A percentile compares a stretch with the other conserved stretches of the same genome.
Evolutionary conservation across 2,888 invertebrate species (phyloP).

Genomic region (Pasiphila rectangulata): DNA sequence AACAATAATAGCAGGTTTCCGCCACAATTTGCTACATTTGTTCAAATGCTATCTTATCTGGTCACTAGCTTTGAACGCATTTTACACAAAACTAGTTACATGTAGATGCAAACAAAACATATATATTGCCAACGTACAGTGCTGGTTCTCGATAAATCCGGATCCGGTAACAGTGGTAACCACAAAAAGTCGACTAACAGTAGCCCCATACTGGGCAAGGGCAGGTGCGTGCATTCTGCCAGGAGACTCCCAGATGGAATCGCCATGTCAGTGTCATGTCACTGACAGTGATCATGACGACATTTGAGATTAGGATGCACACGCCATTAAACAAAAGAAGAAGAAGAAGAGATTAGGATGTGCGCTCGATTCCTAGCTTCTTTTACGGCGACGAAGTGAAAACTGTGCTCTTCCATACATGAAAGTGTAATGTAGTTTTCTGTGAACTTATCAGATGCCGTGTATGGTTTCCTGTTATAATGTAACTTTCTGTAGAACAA

Average conservation of each 20-base stretch:
- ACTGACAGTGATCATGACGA: conserved; percentile 20
- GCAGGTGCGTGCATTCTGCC: conserved; percentile 18
- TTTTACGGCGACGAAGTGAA: conserved; percentile 9
- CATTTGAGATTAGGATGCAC: too few species aligned
- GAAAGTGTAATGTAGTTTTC: conserved; percentile 6
- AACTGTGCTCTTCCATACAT: not conserved
- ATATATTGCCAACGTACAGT: not conserved
- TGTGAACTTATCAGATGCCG: not conserved
- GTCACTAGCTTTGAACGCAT: not conserved
- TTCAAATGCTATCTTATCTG: not conserved
- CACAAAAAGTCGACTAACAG: conserved; percentile 15
- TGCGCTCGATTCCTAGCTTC: conserved; percentile 3
- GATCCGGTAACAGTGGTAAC: conserved; percentile 5
- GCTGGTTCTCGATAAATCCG: not conserved
- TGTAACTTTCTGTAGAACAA: not conserved
- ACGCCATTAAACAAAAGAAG: too few species aligned
- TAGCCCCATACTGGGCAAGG: conserved; percentile 7
- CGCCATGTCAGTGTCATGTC: conserved; percentile 12
- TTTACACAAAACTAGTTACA: not conserved
- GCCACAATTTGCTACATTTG: not conserved
- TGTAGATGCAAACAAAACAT: not conserved
- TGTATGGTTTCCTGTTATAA: not conserved
- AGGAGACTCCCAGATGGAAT: conserved; percentile 12
- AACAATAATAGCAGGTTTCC: not conserved
- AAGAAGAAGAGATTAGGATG: conserved; percentile 29